A percentile compares a stretch with the other conserved stretches of the same genome.
phyloP scores from a whole-genome alignment of 2,797 vertebrate genomes.

The Phyllotis vaccarum region DNA sequence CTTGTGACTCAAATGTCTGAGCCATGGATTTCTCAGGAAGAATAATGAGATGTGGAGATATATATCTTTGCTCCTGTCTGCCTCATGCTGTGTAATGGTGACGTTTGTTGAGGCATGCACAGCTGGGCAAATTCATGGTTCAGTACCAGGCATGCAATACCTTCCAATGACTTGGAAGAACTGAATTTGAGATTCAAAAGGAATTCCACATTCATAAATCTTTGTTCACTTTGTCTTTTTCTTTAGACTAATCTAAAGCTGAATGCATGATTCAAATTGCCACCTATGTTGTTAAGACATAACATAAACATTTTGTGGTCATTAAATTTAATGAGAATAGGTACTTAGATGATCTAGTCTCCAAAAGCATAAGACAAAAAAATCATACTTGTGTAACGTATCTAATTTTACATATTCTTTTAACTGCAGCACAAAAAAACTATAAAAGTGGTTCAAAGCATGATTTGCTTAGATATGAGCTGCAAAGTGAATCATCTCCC shows the following conservation, averaged over 20 bases:
- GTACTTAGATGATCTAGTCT: not conserved
- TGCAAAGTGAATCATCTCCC: not conserved
- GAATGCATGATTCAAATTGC: not conserved
- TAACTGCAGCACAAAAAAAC: not conserved
- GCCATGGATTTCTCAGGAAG: not conserved
- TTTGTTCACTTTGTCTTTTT: not conserved
- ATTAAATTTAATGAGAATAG: not conserved
- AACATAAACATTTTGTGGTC: not conserved
- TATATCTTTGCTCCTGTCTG: not conserved
- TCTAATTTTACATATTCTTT: not conserved
- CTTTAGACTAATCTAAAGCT: not conserved
- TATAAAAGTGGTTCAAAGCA: not conserved
- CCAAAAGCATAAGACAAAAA: not conserved
- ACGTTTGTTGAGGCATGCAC: too few species aligned
- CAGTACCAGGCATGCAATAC: not conserved
- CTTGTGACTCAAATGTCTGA: not conserved
- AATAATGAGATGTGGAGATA: not conserved
- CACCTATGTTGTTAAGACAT: not conserved
- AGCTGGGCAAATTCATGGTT: not conserved
- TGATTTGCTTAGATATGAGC: not conserved
- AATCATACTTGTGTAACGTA: not conserved
- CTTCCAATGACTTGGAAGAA: not conserved
- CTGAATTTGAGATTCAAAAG: not conserved
- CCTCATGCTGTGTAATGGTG: too few species aligned
- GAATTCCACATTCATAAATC: not conserved